phyloP scores from a whole-genome alignment of 37 sponge, comb jelly and placozoan genomes.

The Bolinopsis microptera region DNA sequence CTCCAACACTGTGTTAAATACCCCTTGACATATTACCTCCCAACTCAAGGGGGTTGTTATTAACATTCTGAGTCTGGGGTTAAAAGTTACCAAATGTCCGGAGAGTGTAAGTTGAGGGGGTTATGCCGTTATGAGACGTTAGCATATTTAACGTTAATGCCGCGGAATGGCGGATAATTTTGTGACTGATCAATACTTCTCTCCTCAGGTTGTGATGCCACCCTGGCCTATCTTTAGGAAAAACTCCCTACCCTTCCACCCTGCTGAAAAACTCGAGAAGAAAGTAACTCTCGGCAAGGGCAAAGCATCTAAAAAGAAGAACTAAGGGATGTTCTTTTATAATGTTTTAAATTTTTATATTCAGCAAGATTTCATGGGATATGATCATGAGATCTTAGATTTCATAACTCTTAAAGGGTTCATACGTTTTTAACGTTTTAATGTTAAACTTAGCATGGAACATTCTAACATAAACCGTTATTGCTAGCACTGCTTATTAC shows the following conservation, averaged over 20 bases:
- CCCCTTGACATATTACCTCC: no score
- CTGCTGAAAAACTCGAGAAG: neutral
- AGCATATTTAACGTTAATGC: no score
- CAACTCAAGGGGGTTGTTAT: no score
- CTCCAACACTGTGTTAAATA: no score
- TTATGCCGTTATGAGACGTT: no score
- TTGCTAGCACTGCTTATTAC: neutral
- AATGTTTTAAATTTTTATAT: neutral
- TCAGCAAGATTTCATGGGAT: neutral
- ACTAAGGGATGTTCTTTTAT: neutral
- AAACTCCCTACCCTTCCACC: constrained; percentile 21
- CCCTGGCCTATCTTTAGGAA: constrained; percentile 30
- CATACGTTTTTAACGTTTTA: neutral
- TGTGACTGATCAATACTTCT: neutral
- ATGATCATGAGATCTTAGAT: neutral
- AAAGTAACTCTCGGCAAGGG: neutral
- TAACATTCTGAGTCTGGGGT: no score
- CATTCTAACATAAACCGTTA: neutral
- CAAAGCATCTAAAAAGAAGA: neutral
- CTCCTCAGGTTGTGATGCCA: constrained; percentile 26
- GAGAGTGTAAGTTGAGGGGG: no score
- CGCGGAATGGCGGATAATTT: neutral
- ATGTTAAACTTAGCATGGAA: neutral
- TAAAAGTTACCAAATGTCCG: no score
- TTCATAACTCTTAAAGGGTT: neutral